Base-by-base conservation (phyloP, 2,797 vertebrate genomes). In the Artibeus jamaicensis region DNA sequence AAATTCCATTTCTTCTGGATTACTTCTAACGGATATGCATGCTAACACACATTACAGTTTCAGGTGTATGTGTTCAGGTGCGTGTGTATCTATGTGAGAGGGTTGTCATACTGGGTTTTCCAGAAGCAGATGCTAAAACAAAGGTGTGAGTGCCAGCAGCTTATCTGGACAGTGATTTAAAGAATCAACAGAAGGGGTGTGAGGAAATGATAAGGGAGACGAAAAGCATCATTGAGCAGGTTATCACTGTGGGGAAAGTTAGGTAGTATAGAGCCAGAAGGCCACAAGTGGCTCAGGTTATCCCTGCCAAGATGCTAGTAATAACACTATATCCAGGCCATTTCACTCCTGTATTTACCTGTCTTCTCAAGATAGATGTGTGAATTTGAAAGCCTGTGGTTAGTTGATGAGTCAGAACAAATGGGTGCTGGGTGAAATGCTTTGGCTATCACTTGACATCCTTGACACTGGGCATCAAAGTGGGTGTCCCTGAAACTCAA, bases 401-500 rank as follows among this genome's bases (percentile, higher is more conserved):
- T 88, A 26, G 12, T 67, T 46, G 9, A 15, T 81, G 19, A 68
- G 32, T 68, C 50, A 71, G 34, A 96, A 73, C 10, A 93, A 89
- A 94, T 59, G 9, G 46, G 22, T 4, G 7, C 37, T 68, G 57
- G 22, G 10, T 70, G 4, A 18, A 90, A 92, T 24, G 7, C 32
- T 76, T 50, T 70, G 67, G 19, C 42, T 94, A 81, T 85, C 70
- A 90, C 24, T 92, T 76, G 5, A 50, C 4, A 39, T 95, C 88
- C 39, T 83, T 71, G 50, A 89, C 37, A 57, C 11, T 21, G 32
- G 76, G 10, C 50, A 50, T 89, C 74, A 78, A 91, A 70, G 92
- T 78, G 62, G 16, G 0, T 21, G 65, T 89, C 62, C 92, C 34
- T 94, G 10, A 81, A 88, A 92, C 19, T 89, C 46, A 95, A 96